Evolutionary conservation across 1,140 invertebrate species (phyloP).

Genomic region (Nephotettix cincticeps): DNA sequence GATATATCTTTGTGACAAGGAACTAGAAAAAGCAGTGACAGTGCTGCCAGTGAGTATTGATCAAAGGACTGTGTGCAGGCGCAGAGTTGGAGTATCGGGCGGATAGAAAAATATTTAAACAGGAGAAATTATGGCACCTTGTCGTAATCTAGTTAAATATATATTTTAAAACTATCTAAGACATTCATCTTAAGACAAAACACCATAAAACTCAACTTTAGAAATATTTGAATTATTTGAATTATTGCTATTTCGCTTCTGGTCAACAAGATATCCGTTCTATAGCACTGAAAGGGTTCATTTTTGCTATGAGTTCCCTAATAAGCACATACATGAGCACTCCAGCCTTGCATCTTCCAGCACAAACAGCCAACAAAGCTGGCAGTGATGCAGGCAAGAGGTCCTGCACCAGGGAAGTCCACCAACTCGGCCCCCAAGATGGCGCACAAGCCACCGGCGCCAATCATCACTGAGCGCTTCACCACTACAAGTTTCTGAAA

Average conservation of each 20-base stretch:
- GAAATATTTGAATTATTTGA: neutral
- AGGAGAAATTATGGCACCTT: too few relatives aligned
- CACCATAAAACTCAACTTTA: neutral
- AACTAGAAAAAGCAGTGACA: too few relatives aligned
- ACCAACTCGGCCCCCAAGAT: conserved; percentile 61
- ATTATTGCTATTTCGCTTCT: neutral
- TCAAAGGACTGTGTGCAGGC: too few relatives aligned
- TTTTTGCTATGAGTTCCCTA: neutral
- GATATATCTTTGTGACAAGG: too few relatives aligned
- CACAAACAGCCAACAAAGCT: conserved; percentile 60
- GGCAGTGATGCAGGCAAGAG: conserved; percentile 59
- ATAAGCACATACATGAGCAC: conserved; percentile 32
- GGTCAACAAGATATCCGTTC: neutral
- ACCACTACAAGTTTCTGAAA: conserved; percentile 47
- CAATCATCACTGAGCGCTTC: conserved; percentile 52
- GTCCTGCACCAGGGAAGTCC: conserved; percentile 61
- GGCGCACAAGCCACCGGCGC: conserved; percentile 57
- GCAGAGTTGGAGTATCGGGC: too few relatives aligned
- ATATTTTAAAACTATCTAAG: too few relatives aligned
- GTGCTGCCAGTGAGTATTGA: too few relatives aligned
- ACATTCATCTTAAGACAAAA: too few relatives aligned
- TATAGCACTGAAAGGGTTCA: neutral
- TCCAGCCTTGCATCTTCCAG: conserved; percentile 48
- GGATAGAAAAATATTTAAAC: too few relatives aligned
- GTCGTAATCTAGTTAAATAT: too few relatives aligned